Percentiles rank a stretch among this genome's conserved stretches.
phyloP scores from a whole-genome alignment of 2,113 vertebrate species.

The Antechinus stuartii region DNA sequence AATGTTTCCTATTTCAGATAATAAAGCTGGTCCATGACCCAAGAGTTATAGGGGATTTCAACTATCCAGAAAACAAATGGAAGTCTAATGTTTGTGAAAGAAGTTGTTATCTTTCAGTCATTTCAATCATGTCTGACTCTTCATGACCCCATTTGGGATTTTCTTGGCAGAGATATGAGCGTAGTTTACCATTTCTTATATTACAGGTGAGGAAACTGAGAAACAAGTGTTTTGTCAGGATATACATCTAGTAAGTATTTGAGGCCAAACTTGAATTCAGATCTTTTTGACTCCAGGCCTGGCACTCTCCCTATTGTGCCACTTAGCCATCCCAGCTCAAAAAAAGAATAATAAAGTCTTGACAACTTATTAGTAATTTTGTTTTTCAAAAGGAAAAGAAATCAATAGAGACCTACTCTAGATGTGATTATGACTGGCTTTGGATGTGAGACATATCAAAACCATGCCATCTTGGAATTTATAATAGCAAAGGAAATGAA shows the following conservation, averaged over 20 bases:
- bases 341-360: background rate
- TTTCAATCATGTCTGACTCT: background rate
- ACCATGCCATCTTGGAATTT: background rate
- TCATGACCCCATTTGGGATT: background rate
- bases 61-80: background rate
- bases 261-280: background rate
- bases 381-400: constrained; percentile 14
- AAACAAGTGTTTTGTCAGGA: background rate
- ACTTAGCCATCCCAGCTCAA: background rate
- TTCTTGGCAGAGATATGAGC: background rate
- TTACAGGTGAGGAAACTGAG: background rate
- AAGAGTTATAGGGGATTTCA: background rate
- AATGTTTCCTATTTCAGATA: background rate
- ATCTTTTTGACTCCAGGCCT: background rate
- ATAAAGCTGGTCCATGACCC: background rate
- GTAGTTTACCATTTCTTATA: too few relatives aligned
- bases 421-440: background rate
- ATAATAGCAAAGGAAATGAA: background rate
- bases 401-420: constrained; percentile 18
- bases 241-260: background rate
- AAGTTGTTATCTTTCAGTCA: background rate
- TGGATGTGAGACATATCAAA: background rate
- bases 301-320: background rate
- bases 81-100: background rate
- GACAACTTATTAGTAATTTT: background rate